Evolutionary conservation across 2,888 invertebrate species (phyloP).

Genomic region (Pristionchus maxplancki): DNA sequence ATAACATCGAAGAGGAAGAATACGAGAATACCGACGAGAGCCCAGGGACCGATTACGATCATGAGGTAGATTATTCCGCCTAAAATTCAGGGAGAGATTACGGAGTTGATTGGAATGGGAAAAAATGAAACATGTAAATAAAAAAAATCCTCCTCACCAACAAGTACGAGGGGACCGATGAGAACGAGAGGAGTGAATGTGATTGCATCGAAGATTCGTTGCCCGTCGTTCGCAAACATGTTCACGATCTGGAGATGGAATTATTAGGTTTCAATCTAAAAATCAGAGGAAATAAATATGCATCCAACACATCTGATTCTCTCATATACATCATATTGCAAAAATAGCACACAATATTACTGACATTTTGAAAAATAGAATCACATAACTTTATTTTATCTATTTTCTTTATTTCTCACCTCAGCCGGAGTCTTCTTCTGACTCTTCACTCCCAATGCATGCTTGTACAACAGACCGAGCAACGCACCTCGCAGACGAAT

Average conservation of each 20-base stretch:
- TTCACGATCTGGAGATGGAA: conserved; percentile 78
- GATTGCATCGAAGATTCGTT: conserved; percentile 79
- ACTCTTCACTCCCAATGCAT: conserved; percentile 76
- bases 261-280: background rate
- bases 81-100: background rate
- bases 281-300: no score
- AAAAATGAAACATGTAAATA: background rate
- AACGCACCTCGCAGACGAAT: conserved; percentile 78
- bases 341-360: no score
- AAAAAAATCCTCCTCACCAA: conserved; percentile 63
- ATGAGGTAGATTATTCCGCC: conserved; percentile 78
- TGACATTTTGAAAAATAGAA: no score
- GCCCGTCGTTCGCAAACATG: conserved; percentile 79
- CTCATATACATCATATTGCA: background rate
- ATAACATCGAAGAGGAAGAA: conserved; percentile 78
- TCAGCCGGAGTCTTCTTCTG: conserved; percentile 79
- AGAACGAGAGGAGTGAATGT: conserved; percentile 79
- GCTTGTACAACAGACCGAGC: conserved; percentile 78
- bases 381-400: no score
- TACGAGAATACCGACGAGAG: conserved; percentile 78
- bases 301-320: no score
- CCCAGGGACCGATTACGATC: conserved; percentile 79
- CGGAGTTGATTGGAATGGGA: background rate
- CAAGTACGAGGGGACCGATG: conserved; percentile 78
- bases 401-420: conserved; percentile 66